These are phyloP conservation scores for Periophthalmus modestus DNA, from an alignment of 2,113 vertebrate species.

Conservation along the genomic window DNA sequence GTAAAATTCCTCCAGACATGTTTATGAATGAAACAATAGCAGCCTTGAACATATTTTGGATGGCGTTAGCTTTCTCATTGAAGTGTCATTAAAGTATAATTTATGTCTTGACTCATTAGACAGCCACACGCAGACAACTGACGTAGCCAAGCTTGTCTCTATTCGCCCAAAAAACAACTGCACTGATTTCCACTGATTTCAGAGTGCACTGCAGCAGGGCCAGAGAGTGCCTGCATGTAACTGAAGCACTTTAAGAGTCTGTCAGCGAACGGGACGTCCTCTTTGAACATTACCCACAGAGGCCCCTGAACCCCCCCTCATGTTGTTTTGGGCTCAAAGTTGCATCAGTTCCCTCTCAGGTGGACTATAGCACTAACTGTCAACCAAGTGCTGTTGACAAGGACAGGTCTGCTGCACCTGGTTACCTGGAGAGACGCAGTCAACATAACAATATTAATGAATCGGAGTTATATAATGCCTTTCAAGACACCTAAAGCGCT, in stretches of 20 bases:
- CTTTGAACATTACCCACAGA: slow-evolving; percentile 16
- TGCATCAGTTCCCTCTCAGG: slow-evolving; percentile 62
- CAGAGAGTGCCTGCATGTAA: slow-evolving; percentile 17
- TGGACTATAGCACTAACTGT: slow-evolving; percentile 35
- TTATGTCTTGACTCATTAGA: slow-evolving; percentile 52
- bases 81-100: slow-evolving; percentile 24
- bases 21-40: slow-evolving; percentile 6
- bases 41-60: slow-evolving; percentile 3
- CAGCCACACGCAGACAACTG: slow-evolving; percentile 15
- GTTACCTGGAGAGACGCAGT: background rate
- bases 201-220: background rate
- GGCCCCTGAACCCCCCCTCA: slow-evolving; percentile 52
- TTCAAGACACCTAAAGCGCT: too few species aligned
- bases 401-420: slow-evolving; percentile 9
- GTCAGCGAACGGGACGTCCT: slow-evolving; percentile 45
- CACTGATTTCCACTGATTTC: slow-evolving; percentile 9
- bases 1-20: slow-evolving; percentile 3
- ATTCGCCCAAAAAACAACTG: slow-evolving; percentile 24
- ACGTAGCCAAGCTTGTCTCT: slow-evolving; percentile 36
- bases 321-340: slow-evolving; percentile 57
- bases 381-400: slow-evolving; percentile 28
- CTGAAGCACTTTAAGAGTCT: slow-evolving; percentile 38
- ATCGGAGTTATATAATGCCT: too few species aligned
- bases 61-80: background rate
- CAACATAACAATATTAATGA: too few species aligned